These are phyloP conservation scores for Cepphus grylle DNA, from an alignment of 2,113 vertebrate genomes.

Conservation along the genomic window DNA sequence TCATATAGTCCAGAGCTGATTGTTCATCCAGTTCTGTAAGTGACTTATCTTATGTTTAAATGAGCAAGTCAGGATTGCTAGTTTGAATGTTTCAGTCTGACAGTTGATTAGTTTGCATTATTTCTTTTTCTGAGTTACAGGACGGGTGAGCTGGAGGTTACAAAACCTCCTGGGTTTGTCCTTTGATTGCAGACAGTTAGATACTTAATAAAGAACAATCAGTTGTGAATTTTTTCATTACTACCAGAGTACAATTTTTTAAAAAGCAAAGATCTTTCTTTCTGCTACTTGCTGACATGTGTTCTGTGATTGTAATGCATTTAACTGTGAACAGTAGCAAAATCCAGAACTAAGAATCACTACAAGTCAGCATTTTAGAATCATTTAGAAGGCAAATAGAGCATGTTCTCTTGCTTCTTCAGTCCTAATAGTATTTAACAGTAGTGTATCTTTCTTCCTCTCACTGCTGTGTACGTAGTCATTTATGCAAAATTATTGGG, in stretches of 20 bases:
- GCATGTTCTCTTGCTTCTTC: neutral
- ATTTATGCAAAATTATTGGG: neutral
- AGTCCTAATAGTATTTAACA: neutral
- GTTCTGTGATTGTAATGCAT: neutral
- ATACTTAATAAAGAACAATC: neutral
- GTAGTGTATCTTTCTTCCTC: neutral
- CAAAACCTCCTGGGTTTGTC: neutral
- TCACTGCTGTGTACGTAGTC: neutral
- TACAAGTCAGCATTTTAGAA: conserved; percentile 13
- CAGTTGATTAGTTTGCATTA: neutral
- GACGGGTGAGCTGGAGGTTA: neutral
- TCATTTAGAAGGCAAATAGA: neutral
- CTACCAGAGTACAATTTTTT: neutral
- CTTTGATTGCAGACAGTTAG: neutral
- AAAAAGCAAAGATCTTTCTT: neutral
- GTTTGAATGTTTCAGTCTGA: neutral
- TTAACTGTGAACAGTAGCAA: neutral
- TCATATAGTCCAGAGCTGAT: conserved; percentile 98
- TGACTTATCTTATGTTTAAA: conserved; percentile 26
- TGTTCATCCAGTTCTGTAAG: conserved; percentile 97
- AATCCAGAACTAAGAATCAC: neutral
- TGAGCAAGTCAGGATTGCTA: neutral
- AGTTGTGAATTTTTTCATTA: neutral
- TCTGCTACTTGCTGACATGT: neutral
- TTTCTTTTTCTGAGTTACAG: neutral